A percentile compares a stretch with the other conserved stretches of the same genome.
Conservation (phyloP, 2,797 vertebrate species). For the Mus caroli region DNA sequence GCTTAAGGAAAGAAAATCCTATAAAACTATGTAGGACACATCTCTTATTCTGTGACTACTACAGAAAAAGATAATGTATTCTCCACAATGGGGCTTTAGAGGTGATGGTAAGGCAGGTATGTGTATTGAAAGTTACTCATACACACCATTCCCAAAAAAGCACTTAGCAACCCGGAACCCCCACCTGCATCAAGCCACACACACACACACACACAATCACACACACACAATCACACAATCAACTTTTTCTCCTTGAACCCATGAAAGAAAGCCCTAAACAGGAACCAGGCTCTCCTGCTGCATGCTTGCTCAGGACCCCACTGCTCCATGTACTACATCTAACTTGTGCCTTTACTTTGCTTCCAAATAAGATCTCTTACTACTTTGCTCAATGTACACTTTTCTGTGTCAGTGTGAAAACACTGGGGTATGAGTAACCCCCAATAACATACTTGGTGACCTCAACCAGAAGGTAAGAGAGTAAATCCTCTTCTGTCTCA, state of each 20-base stretch:
- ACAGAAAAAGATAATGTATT: neutral
- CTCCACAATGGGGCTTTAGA: neutral
- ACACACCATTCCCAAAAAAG: neutral
- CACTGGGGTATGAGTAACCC: too few species aligned
- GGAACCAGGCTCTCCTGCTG: neutral
- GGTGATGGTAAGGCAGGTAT: neutral
- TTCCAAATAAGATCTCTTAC: neutral
- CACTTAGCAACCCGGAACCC: neutral
- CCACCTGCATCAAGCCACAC: neutral
- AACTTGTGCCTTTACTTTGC: neutral
- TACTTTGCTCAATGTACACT: neutral
- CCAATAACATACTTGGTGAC: neutral
- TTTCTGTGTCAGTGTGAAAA: neutral
- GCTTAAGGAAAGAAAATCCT: neutral
- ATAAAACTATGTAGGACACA: slow-evolving; percentile 22
- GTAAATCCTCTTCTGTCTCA: neutral
- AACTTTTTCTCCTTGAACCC: neutral
- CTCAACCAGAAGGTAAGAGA: neutral
- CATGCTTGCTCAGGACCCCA: neutral
- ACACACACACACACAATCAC: neutral
- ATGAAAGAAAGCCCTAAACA: neutral
- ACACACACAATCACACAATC: neutral
- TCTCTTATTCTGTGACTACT: neutral
- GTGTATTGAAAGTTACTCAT: neutral
- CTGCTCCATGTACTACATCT: neutral